These are phyloP conservation scores for Gonatopus flavifemur DNA, from an alignment of 1,140 invertebrate genomes.

Conservation along the genomic window DNA sequence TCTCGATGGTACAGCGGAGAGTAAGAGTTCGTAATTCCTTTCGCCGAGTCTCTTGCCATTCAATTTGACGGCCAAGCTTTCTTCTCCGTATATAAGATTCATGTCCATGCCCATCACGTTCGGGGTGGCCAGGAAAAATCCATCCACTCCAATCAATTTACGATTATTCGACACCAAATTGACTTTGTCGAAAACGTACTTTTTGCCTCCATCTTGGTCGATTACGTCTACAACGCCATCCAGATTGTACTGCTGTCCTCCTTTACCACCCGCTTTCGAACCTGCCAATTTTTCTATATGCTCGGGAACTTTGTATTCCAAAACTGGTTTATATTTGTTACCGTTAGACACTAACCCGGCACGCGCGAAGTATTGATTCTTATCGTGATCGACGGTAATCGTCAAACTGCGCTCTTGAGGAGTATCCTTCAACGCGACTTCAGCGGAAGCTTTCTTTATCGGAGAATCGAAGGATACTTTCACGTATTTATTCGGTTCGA, in stretches of 20 bases:
- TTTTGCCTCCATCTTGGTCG: slow-evolving; percentile 51
- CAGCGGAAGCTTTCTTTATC: slow-evolving; percentile 58
- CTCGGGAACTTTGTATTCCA: slow-evolving; percentile 68
- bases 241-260: slow-evolving; percentile 57
- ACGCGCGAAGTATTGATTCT: slow-evolving; percentile 63
- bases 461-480: slow-evolving; percentile 63
- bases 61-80: slow-evolving; percentile 54
- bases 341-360: slow-evolving; percentile 65
- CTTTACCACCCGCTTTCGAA: slow-evolving; percentile 29
- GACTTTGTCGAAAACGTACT: slow-evolving; percentile 64
- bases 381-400: slow-evolving; percentile 62
- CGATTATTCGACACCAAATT: slow-evolving; percentile 53
- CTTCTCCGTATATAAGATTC: slow-evolving; percentile 58
- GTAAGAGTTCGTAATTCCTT: slow-evolving; percentile 25
- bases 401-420: slow-evolving; percentile 61
- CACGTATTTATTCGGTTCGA: slow-evolving; percentile 57
- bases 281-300: slow-evolving; percentile 49
- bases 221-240: slow-evolving; percentile 61
- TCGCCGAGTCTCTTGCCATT: slow-evolving; percentile 31
- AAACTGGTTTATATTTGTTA: slow-evolving; percentile 66
- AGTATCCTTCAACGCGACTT: slow-evolving; percentile 60
- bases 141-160: slow-evolving; percentile 57
- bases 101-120: slow-evolving; percentile 54
- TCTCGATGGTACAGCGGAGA: slow-evolving; percentile 40
- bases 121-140: slow-evolving; percentile 54